Evolutionary conservation across 2,113 vertebrate genomes (phyloP).

Genomic region (Erpornis zantholeuca): DNA sequence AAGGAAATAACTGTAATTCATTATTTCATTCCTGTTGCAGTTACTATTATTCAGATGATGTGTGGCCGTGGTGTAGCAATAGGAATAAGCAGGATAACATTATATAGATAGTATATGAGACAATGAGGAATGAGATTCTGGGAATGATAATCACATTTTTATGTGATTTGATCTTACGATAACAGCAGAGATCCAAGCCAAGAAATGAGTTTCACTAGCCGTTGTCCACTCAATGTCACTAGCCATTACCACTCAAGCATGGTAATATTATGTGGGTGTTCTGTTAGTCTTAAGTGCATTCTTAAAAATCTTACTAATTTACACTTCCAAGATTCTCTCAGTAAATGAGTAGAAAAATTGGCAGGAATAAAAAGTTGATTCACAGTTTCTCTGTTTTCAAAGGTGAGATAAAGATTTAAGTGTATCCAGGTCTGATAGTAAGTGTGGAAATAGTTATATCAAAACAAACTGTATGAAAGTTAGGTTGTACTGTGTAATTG

Average conservation of each 20-base stretch:
- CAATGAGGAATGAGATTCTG: background rate
- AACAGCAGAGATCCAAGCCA: background rate
- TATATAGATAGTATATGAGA: background rate
- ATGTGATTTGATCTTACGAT: background rate
- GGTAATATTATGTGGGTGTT: background rate
- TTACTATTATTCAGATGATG: background rate
- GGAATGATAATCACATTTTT: background rate
- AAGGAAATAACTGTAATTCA: background rate
- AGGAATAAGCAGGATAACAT: background rate
- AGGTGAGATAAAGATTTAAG: background rate
- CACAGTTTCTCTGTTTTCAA: background rate
- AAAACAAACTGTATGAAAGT: background rate
- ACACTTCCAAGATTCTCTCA: background rate
- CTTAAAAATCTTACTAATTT: background rate
- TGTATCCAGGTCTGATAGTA: background rate
- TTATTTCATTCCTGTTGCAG: background rate
- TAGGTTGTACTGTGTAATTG: background rate
- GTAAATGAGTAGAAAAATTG: background rate
- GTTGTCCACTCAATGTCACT: rapidly evolving
- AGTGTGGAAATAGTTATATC: background rate
- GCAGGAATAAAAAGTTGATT: background rate
- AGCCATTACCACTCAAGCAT: background rate
- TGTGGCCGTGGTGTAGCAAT: background rate
- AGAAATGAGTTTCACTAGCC: background rate
- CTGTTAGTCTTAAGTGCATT: background rate